phyloP scores from a whole-genome alignment of 2,113 vertebrate species.

The Raja brachyura region DNA sequence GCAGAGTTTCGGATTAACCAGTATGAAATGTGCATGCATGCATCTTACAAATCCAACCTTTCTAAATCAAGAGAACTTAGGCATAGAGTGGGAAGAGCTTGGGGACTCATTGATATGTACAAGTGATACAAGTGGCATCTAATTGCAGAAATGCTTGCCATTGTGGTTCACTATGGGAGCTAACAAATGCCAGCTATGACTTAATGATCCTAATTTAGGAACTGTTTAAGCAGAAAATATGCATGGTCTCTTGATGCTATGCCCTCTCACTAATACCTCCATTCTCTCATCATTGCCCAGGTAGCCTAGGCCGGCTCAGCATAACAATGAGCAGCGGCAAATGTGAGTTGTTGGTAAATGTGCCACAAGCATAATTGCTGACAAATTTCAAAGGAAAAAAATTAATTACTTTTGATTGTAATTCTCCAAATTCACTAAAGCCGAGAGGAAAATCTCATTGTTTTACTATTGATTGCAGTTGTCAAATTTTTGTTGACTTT shows the following conservation, averaged over 20 bases:
- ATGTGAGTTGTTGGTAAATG: conserved; percentile 4
- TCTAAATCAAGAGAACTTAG: not conserved
- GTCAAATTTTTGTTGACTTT: conserved; percentile 3
- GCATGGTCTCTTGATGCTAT: not conserved
- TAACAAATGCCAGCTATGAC: not conserved
- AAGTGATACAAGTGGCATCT: not conserved
- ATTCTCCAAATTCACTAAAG: conserved; percentile 2
- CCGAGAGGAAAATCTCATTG: conserved; percentile 4
- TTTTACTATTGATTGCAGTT: conserved; percentile 23
- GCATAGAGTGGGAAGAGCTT: not conserved
- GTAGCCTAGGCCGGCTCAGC: not conserved
- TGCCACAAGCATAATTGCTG: not conserved
- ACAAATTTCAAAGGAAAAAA: conserved; percentile 30
- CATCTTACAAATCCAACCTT: not conserved
- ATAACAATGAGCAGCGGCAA: not conserved
- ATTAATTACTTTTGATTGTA: not conserved
- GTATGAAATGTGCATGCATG: not conserved
- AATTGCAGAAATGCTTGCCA: not conserved
- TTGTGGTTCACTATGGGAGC: not conserved
- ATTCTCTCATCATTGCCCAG: no score
- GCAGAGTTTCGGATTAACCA: not conserved
- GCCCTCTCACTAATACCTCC: not conserved
- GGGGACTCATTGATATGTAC: not conserved
- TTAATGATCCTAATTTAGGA: not conserved
- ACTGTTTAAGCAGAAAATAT: not conserved